Base-by-base conservation (phyloP, 2,797 vertebrate genomes). In the Garrulus glandarius region DNA sequence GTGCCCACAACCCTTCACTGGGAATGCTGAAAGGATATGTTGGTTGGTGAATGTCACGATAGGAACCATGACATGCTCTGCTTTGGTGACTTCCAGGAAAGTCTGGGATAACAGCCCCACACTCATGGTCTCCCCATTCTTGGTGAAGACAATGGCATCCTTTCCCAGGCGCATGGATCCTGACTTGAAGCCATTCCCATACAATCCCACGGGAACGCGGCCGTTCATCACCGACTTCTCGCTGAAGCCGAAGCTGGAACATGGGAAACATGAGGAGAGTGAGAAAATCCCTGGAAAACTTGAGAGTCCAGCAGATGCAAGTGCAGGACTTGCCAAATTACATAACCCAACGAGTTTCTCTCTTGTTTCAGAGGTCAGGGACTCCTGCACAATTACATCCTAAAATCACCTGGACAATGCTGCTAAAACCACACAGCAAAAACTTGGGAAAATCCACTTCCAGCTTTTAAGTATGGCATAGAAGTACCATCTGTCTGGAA, bases 171-270 rank as follows among this genome's bases (percentile, higher is more conserved):
- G 99, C 99, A 99, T 99, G 49, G 99, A 99, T 19, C 99, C 99
- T 0, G 99, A 99, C 96, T 99, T 99, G 98, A 99, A 99, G 15
- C 99, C 99, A 32, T 99, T 99, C 39, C 99, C 99, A 50, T 99
- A 99, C 32, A 99, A 96, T 32, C 99, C 99, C 89, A 99, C 99
- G 1, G 99, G 99, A 18, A 98, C 96, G 2, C 98, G 96, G 24
- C 98, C 98, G 39, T 98, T 98, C 72, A 98, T 37, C 47, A 98
- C 65, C 30, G 96, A 97, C 98, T 99, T 99, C 76, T 99, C 99
- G 94, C 99, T 99, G 98, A 99, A 99, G 15, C 99, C 99, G 43
- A 99, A 99, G 95, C 99, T 99, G 94, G 74, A 96, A 93, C 15
- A 14, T 0, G 10, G 30, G 9, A 16, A 80, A 89, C 4, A n/a